Evolutionary conservation across 2,113 vertebrate genomes (phyloP), one percentile per base, ranked within the genome.

Genomic region (Tympanuchus pallidicinctus): DNA sequence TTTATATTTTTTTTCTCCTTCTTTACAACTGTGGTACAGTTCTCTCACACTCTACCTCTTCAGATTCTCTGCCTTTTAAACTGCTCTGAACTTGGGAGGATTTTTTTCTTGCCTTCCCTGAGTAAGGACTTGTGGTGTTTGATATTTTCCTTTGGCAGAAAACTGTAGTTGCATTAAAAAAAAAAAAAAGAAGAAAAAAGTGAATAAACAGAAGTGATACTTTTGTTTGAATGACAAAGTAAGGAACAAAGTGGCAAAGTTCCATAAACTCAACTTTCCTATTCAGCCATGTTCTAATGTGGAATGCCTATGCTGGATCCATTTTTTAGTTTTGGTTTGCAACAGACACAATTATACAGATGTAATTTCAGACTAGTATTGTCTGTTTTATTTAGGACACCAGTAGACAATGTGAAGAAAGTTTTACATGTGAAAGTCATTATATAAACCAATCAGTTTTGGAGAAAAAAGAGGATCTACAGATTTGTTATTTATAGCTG

Each of bases 401-500:
- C 38, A 12, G 45, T 1, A 67, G 25, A 30, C 10, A 59, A 11
- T 7, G 1, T 7, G 61, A 50, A 14, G 36, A 45, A 8, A 8
- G 60, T 38, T 43, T 63, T 56, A 5, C 19, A 5, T 5, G 4
- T 45, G 22, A 13, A 5, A 57, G 28, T 73, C 43, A 25, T 30
- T 27, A 9, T 7, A 11, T 25, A 67, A 65, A 1, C 3, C 50
- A 17, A 0, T 63, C 50, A 57, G 5, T 3, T 61, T 12, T 2
- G 4, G 38, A 5, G 27, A 30, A 45, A 78, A 24, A 12, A 66
- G 54, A 36, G 16, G 8, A 0, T 66, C 21, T 30, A 19, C 11
- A 27, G 40, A 13, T 52, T 5, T 83, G 25, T 36, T 57, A 48
- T 54, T 48, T 54, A 12, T 48, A 40, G 57, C 13, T 22, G 8